Conservation (phyloP, 2,888 invertebrate genomes). For the Eupithecia abbreviata region DNA sequence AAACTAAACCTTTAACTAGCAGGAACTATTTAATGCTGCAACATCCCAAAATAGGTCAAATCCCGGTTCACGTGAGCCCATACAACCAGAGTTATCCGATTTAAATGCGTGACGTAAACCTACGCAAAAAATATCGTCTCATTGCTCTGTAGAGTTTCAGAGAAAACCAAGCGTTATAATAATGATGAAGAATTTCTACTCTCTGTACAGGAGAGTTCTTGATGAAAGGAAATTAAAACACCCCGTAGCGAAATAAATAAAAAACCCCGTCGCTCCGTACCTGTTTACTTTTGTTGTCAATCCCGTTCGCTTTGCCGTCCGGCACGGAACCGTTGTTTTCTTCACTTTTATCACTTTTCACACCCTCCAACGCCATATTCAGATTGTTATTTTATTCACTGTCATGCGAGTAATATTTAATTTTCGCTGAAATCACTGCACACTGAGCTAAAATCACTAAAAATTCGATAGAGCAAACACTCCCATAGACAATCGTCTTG, state of each 20-base stretch:
- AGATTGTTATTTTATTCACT: slow-evolving; percentile 76
- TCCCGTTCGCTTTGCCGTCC: slow-evolving; percentile 82
- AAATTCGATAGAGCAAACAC: slow-evolving; percentile 72
- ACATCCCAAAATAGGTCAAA: slow-evolving; percentile 77
- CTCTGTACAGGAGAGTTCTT: slow-evolving; percentile 9
- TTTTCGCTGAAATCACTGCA: slow-evolving; percentile 66
- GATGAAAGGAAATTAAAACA: slow-evolving; percentile 45
- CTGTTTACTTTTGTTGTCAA: slow-evolving; percentile 85
- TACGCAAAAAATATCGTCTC: slow-evolving; percentile 67
- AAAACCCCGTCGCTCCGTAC: slow-evolving; percentile 64
- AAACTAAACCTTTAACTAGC: slow-evolving; percentile 11
- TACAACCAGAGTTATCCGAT: slow-evolving; percentile 58
- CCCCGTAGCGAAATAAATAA: slow-evolving; percentile 50
- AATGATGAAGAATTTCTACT: background rate
- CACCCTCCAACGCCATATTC: slow-evolving; percentile 82
- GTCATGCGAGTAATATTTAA: slow-evolving; percentile 71
- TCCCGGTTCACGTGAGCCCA: slow-evolving; percentile 68
- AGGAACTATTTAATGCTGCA: slow-evolving; percentile 49
- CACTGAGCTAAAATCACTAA: slow-evolving; percentile 68
- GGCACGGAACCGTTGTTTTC: slow-evolving; percentile 81
- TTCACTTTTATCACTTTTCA: slow-evolving; percentile 82
- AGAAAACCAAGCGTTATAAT: background rate
- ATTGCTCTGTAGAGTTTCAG: slow-evolving; percentile 41
- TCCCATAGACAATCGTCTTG: slow-evolving; percentile 75
- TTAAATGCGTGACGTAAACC: slow-evolving; percentile 56